phyloP scores from a whole-genome alignment of 2,888 invertebrate genomes.

The Norana najaformis region DNA sequence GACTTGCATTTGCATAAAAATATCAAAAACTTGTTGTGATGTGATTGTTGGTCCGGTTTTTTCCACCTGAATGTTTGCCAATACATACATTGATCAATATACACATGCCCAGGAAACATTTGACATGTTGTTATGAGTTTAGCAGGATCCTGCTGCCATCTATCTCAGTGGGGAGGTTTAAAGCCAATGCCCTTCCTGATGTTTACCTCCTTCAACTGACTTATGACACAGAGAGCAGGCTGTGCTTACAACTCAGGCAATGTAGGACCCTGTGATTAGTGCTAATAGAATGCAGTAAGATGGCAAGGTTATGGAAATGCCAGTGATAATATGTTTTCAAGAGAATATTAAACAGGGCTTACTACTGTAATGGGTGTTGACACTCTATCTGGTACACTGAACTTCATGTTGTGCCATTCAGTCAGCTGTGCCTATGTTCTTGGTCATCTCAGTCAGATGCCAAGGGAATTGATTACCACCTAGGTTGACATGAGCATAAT shows the following conservation, averaged over 20 bases:
- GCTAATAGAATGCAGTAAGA: background rate
- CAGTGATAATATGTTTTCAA: background rate
- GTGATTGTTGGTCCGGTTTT: background rate
- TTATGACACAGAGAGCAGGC: background rate
- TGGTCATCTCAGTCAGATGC: background rate
- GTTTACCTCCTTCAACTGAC: background rate
- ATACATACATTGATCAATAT: background rate
- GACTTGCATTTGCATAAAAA: background rate
- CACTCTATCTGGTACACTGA: too few species aligned
- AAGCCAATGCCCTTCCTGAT: background rate
- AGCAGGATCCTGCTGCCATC: background rate
- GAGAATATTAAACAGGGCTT: slow-evolving; percentile 6
- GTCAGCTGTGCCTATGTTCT: background rate
- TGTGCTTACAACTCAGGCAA: background rate
- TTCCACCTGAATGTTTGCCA: background rate
- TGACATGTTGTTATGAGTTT: background rate
- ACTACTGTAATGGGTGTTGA: background rate
- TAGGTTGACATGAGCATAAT: background rate
- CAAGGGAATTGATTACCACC: background rate
- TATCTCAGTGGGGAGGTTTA: background rate
- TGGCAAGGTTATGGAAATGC: background rate
- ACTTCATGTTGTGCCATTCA: background rate
- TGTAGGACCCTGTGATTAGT: background rate
- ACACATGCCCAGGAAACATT: background rate
- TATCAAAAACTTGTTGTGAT: background rate